Base-by-base conservation (phyloP, 2,888 invertebrate genomes). In the Nomada goodeniana region DNA sequence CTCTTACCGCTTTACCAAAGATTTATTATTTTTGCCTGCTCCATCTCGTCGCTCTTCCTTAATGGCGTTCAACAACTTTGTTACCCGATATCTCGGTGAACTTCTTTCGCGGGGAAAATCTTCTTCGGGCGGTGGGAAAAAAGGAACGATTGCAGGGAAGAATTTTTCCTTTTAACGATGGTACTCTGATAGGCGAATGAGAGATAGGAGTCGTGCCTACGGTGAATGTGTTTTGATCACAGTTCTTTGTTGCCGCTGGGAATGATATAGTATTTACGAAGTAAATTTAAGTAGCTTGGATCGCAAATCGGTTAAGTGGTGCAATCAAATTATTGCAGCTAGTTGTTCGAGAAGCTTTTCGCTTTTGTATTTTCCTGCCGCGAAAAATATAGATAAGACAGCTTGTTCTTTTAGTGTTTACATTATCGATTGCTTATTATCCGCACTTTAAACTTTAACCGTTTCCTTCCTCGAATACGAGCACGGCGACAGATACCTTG, bases 1-100 rank as follows among this genome's bases (percentile, higher is more conserved):
- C 55, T 57, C 75, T 76, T 67, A 67, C 67, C 52, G 69, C 64
- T 82, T 65, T 52, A 47, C 55, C 60, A 55, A 70, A 74, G 82
- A 83, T 76, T 82, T 76, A 65, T 65, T 76, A 63, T 61, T 73
- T 69, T 59, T 70, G 60, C 55, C 47, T 42, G 53, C 52, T 65
- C 44, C 59, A 23, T 55, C 36, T 52, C 50, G 50, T 29, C 53
- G 63, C 50, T 70, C 47, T 53, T 67, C 26, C 64, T 75, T 64
- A 70, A 79, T 69, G 63, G 69, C 23, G 36, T 63, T 69, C 52
- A 44, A 65, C 60, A 80, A 77, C 60, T 65, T 65, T 53, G 52
- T 80, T 78, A 63, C 67, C 26, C 42, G 47, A 71, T 70, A 65
- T 29, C 70, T 52, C 61, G 42, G 42, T 7, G 59, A 65, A 50